These are phyloP conservation scores for Escarpia spicata DNA, from an alignment of 2,888 invertebrate species.

Conservation along the genomic window DNA sequence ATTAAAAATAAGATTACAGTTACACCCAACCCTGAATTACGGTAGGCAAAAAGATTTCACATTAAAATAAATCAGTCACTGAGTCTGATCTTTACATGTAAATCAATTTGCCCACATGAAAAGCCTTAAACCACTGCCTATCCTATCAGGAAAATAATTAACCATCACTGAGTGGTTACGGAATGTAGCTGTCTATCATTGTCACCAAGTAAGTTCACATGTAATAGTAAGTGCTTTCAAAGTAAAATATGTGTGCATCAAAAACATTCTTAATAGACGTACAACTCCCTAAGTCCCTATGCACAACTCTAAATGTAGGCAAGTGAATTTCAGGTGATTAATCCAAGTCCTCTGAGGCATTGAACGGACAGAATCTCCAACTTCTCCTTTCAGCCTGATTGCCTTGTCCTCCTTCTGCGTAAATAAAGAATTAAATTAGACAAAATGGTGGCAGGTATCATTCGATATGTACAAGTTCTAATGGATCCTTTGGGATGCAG, in stretches of 20 bases:
- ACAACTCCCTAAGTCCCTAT: background rate
- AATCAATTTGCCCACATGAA: background rate
- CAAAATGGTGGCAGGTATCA: background rate
- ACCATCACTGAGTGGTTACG: background rate
- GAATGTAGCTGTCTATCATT: background rate
- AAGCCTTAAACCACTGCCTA: background rate
- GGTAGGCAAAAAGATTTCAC: too few relatives aligned
- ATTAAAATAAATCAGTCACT: background rate
- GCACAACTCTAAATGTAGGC: slow-evolving; percentile 16
- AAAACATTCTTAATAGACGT: slow-evolving; percentile 3
- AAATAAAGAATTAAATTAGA: slow-evolving; percentile 16
- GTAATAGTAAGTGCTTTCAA: slow-evolving; percentile 2
- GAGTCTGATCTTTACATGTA: background rate
- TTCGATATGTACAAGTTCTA: background rate
- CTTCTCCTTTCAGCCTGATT: slow-evolving; percentile 6
- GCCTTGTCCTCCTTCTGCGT: background rate
- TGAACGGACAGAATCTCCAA: background rate
- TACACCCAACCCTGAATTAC: too few relatives aligned
- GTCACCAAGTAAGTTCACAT: background rate
- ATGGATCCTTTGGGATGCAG: background rate
- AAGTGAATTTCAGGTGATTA: slow-evolving; percentile 16
- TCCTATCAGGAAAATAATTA: background rate
- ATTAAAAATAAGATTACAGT: too few relatives aligned
- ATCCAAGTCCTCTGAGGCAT: background rate
- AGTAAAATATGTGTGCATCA: slow-evolving; percentile 14